Conservation (phyloP, 2,888 invertebrate species). For the Himalopsyche tibetana region DNA sequence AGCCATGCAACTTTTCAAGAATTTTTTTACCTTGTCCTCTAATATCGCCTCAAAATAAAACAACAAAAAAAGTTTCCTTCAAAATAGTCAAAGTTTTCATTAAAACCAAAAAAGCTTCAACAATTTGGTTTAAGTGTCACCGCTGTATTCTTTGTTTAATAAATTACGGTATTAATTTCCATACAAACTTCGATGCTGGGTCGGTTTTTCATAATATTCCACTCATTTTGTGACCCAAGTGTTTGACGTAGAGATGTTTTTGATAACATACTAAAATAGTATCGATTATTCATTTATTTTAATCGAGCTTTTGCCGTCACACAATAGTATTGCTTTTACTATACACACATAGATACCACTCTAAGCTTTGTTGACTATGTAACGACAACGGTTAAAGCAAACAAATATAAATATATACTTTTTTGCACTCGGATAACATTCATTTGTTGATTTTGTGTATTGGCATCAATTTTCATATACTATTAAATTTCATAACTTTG, state of each 20-base stretch:
- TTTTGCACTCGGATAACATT: too few species aligned
- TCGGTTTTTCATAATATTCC: slow-evolving; percentile 8
- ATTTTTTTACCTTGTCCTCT: slow-evolving; percentile 18
- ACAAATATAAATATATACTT: too few species aligned
- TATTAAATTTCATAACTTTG: too few species aligned
- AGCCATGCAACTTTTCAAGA: slow-evolving; percentile 34
- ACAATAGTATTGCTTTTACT: too few species aligned
- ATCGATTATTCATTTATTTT: background rate
- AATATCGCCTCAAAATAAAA: background rate
- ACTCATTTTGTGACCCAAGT: background rate
- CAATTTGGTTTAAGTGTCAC: slow-evolving; percentile 30
- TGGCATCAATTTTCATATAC: too few species aligned
- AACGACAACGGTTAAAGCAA: too few species aligned
- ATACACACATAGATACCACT: too few species aligned
- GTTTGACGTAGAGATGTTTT: background rate
- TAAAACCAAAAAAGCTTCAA: slow-evolving; percentile 28
- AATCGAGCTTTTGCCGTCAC: too few species aligned
- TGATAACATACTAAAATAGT: background rate
- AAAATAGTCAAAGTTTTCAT: slow-evolving; percentile 28
- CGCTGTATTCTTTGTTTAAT: slow-evolving; percentile 48
- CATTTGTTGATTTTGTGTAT: too few species aligned
- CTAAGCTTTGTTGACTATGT: too few species aligned
- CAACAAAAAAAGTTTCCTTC: slow-evolving; percentile 29
- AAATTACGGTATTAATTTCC: slow-evolving; percentile 63
- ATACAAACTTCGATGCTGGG: slow-evolving; percentile 48